These are phyloP conservation scores for Malachius bipustulatus DNA, from an alignment of 2,888 invertebrate species.

Conservation along the genomic window DNA sequence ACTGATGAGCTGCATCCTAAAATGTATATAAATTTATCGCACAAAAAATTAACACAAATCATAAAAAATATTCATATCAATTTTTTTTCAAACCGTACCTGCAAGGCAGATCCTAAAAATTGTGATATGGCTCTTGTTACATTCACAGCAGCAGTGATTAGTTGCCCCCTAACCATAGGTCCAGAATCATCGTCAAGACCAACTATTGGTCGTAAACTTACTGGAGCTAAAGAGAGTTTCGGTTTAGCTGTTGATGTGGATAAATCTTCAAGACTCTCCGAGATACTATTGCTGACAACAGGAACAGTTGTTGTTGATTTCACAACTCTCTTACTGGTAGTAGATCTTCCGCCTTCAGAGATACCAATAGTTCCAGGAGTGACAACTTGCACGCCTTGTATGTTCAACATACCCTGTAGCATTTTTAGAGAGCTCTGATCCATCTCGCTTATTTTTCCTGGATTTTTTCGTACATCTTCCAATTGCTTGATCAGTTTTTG, in stretches of 20 bases:
- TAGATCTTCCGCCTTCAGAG: too few relatives aligned
- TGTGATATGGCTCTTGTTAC: constrained; percentile 66
- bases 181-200: constrained; percentile 29
- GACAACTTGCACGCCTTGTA: constrained; percentile 16
- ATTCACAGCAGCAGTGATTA: constrained; percentile 62
- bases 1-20: constrained; percentile 27
- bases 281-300: constrained; percentile 20
- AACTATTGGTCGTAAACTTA: constrained; percentile 32
- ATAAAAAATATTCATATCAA: not conserved
- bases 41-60: constrained; percentile 10
- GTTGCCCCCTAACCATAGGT: constrained; percentile 37
- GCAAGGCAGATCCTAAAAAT: constrained; percentile 65
- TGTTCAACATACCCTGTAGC: constrained; percentile 26
- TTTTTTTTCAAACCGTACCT: constrained; percentile 40
- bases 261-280: not conserved
- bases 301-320: constrained; percentile 21
- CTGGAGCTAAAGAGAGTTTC: constrained; percentile 28
- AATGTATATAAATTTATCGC: constrained; percentile 14
- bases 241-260: constrained; percentile 16
- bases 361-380: constrained; percentile 11
- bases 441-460: constrained; percentile 26
- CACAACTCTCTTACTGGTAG: constrained; percentile 9
- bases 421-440: constrained; percentile 29
- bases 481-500: constrained; percentile 29
- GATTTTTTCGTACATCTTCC: constrained; percentile 32